Evolutionary conservation across 2,888 invertebrate species (phyloP).

Genomic region (Cancer borealis): DNA sequence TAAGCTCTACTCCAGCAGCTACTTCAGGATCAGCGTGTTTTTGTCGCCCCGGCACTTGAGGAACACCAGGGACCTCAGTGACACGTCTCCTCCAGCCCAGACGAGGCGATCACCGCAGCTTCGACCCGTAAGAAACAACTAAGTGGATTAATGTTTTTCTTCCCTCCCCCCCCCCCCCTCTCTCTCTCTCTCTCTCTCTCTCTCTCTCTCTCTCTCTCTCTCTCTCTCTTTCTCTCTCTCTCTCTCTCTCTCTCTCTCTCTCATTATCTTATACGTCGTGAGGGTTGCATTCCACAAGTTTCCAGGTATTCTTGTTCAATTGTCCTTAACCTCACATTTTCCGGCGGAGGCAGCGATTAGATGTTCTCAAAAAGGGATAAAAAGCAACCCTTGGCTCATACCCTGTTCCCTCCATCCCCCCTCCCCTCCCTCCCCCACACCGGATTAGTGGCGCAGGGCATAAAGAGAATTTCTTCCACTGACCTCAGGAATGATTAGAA

Average conservation of each 20-base stretch:
- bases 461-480: not conserved
- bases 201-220: conserved; percentile 30
- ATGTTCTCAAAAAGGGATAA: not conserved
- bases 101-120: not conserved
- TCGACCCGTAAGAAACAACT: not conserved
- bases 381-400: not conserved
- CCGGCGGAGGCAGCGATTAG: not conserved
- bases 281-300: not conserved
- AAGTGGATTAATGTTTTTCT: conserved; percentile 13
- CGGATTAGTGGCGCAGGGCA: not conserved
- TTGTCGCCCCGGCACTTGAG: conserved; percentile 16
- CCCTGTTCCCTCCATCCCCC: not conserved
- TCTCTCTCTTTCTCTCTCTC: conserved; percentile 23
- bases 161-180: not conserved
- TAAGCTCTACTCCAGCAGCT: conserved; percentile 13
- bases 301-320: not conserved
- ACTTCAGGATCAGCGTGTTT: conserved; percentile 33
- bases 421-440: not conserved
- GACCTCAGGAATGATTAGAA: not conserved
- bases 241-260: conserved; percentile 20
- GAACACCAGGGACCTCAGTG: not conserved
- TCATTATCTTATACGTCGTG: not conserved
- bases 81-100: not conserved
- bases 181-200: not conserved
- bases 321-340: not conserved